phyloP scores from a whole-genome alignment of 2,113 vertebrate species.

The Periophthalmus modestus region DNA sequence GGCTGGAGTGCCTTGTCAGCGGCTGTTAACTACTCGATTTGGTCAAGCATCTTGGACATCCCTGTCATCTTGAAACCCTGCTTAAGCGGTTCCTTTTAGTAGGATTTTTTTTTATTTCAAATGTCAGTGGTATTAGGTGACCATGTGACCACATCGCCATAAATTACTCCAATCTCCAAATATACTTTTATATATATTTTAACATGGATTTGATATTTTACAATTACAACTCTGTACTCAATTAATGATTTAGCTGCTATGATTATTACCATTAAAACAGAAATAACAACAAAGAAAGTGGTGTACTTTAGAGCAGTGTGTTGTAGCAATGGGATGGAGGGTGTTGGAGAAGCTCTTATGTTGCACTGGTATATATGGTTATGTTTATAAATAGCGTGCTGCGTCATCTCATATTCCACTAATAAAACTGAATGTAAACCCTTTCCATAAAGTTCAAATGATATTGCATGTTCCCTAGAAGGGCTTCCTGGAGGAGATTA shows the following conservation, averaged over 20 bases:
- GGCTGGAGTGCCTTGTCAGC: neutral
- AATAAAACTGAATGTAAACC: constrained; percentile 55
- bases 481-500: constrained; percentile 58
- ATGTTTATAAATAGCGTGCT: constrained; percentile 55
- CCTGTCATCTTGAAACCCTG: neutral
- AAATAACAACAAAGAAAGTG: neutral
- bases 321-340: neutral
- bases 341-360: constrained; percentile 53
- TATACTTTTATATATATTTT: neutral
- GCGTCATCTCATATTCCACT: constrained; percentile 50
- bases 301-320: no score
- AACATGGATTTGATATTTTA: neutral
- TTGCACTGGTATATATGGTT: constrained; percentile 59
- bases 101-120: constrained; percentile 33
- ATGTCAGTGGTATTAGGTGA: constrained; percentile 45
- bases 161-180: neutral
- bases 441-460: constrained; percentile 58
- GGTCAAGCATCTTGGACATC: constrained; percentile 12
- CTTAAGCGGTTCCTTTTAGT: constrained; percentile 14
- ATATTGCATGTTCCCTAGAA: constrained; percentile 51
- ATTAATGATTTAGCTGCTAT: no score
- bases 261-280: neutral
- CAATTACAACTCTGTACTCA: neutral
- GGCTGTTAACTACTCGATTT: constrained; percentile 4
- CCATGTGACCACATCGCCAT: constrained; percentile 8